Percentiles rank a stretch among this genome's conserved stretches.
These are phyloP conservation scores for Alligator sinensis DNA, from an alignment of 2,113 vertebrate species.

Conservation along the genomic window DNA sequence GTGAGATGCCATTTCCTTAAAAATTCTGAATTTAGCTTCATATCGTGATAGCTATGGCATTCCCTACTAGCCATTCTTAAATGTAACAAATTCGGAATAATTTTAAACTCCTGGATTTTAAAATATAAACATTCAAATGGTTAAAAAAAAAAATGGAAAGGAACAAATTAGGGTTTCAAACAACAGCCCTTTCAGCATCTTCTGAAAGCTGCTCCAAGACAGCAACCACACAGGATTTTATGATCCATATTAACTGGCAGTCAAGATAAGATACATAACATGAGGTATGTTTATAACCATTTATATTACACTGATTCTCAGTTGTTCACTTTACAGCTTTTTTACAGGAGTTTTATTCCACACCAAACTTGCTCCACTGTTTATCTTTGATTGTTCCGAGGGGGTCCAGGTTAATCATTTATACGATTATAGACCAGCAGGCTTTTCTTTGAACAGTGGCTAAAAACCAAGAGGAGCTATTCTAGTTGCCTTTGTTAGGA, in stretches of 20 bases:
- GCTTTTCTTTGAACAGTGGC: not conserved
- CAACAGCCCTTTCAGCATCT: not conserved
- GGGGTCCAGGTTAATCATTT: not conserved
- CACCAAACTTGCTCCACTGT: not conserved
- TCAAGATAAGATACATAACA: not conserved
- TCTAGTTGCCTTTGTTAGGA: not conserved
- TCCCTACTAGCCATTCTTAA: slow-evolving; percentile 7
- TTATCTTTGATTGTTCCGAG: not conserved
- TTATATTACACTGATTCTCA: not conserved
- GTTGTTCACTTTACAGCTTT: not conserved
- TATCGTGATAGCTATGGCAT: slow-evolving; percentile 18
- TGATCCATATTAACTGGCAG: not conserved
- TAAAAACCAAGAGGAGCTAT: not conserved
- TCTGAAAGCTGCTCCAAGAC: not conserved
- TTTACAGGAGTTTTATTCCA: not conserved
- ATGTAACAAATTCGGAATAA: not conserved
- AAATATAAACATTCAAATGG: not conserved
- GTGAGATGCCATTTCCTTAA: not conserved
- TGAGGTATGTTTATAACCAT: not conserved
- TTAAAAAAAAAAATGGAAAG: not conserved
- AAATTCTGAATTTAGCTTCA: not conserved
- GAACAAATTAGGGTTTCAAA: not conserved
- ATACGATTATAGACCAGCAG: not conserved
- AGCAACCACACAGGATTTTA: not conserved
- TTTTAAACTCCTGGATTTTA: slow-evolving; percentile 20